These are phyloP conservation scores for Trachelus tabidus DNA, from an alignment of 2,888 invertebrate genomes.

Conservation along the genomic window DNA sequence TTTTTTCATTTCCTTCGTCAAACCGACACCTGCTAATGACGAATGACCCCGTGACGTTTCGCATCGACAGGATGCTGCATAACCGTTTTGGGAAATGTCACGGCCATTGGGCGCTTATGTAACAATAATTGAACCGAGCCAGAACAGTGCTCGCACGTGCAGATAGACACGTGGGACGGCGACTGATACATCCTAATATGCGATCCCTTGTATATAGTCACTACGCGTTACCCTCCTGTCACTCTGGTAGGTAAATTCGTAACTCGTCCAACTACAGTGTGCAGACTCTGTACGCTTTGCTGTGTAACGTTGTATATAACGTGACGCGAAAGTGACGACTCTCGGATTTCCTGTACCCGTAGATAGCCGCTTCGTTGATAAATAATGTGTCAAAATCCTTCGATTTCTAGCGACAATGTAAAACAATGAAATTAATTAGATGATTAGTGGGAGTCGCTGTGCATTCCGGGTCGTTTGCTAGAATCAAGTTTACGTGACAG, in stretches of 20 bases:
- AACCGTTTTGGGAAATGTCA: no score
- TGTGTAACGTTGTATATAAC: background rate
- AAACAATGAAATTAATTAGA: background rate
- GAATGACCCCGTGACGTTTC: no score
- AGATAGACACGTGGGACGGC: background rate
- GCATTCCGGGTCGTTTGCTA: background rate
- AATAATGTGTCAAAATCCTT: background rate
- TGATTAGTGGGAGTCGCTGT: background rate
- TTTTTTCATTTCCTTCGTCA: no score
- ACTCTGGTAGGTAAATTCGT: background rate
- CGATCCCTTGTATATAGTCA: background rate
- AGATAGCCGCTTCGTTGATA: background rate
- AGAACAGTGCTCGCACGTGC: background rate
- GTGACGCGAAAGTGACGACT: background rate
- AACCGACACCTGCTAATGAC: no score
- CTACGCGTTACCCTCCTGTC: background rate
- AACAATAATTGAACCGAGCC: background rate
- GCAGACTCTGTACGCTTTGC: background rate
- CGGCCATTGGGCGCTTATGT: no score
- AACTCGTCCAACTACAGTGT: background rate
- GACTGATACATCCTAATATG: background rate
- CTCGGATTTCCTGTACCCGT: background rate
- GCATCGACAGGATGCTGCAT: no score
- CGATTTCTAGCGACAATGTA: background rate
- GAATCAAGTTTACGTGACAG: background rate